Percentiles rank a stretch among this genome's conserved stretches.
Evolutionary conservation across 2,113 vertebrate species (phyloP).

Genomic region (Heliornis fulica): DNA sequence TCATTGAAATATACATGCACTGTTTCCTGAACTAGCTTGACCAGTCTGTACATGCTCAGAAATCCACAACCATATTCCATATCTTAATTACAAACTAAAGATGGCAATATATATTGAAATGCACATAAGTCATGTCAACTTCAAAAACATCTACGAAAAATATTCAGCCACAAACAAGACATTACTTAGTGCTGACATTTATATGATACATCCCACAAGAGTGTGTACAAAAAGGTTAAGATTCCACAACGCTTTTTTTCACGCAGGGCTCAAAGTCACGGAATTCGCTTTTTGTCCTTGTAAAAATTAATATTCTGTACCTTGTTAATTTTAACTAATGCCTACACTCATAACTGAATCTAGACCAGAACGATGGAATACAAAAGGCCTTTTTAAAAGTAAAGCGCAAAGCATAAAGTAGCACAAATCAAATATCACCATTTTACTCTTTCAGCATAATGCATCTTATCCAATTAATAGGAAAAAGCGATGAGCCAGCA

Average conservation of each 20-base stretch:
- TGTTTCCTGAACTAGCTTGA: conserved; percentile 84
- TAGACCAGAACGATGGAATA: conserved; percentile 79
- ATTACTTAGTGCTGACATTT: conserved; percentile 85
- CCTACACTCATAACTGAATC: conserved; percentile 81
- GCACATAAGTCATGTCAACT: conserved; percentile 83
- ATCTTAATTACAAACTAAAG: conserved; percentile 84
- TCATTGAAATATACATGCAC: conserved; percentile 88
- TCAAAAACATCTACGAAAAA: conserved; percentile 86
- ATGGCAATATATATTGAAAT: conserved; percentile 87
- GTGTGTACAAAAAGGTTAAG: conserved; percentile 86
- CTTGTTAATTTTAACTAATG: conserved; percentile 79
- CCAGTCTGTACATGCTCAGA: conserved; percentile 89
- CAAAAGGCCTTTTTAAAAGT: conserved; percentile 67
- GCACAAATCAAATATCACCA: conserved; percentile 59
- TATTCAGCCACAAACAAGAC: conserved; percentile 87
- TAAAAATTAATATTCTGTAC: conserved; percentile 78
- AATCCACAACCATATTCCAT: conserved; percentile 87
- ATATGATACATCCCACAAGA: conserved; percentile 81
- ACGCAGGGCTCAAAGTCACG: conserved; percentile 75
- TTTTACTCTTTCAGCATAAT: conserved; percentile 58
- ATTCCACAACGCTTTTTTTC: conserved; percentile 79
- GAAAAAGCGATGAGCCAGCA: conserved; percentile 71
- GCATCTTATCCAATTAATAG: conserved; percentile 64
- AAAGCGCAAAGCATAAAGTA: conserved; percentile 64
- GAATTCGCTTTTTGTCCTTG: conserved; percentile 72